Evolutionary conservation across 1,140 invertebrate species (phyloP).

Genomic region (Sitobion miscanthi): DNA sequence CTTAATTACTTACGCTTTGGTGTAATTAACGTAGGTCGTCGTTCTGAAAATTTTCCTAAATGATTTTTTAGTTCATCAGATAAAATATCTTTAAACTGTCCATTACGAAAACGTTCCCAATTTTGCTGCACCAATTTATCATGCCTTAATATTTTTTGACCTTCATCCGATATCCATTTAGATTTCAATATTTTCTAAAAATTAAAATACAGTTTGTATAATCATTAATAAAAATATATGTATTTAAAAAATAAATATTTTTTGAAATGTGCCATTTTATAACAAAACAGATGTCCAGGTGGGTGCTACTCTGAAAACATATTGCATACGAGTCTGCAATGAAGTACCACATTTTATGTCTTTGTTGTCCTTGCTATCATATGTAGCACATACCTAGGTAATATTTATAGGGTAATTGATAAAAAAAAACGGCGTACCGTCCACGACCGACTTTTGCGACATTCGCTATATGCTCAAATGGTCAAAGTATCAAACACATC

Average conservation of each 20-base stretch:
- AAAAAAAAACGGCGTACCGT: too few species aligned
- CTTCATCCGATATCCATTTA: constrained; percentile 69
- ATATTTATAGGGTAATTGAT: too few species aligned
- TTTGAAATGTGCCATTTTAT: too few species aligned
- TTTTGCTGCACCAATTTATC: constrained; percentile 72
- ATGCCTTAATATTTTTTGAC: constrained; percentile 68
- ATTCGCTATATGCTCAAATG: too few species aligned
- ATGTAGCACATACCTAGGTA: too few species aligned
- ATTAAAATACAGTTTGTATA: neutral
- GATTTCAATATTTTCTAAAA: constrained; percentile 70
- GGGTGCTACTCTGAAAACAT: too few species aligned
- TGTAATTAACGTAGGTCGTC: constrained; percentile 37
- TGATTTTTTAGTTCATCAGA: constrained; percentile 31
- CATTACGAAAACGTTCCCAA: constrained; percentile 70
- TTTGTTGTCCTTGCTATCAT: too few species aligned
- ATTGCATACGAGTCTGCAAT: too few species aligned
- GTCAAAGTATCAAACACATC: too few species aligned
- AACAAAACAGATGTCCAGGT: too few species aligned
- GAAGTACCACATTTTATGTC: too few species aligned
- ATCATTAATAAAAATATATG: neutral
- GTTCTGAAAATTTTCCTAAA: constrained; percentile 33
- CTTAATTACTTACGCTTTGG: neutral
- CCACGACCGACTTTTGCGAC: too few species aligned
- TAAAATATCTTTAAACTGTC: constrained; percentile 62
- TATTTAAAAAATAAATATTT: neutral